These are phyloP conservation scores for Hydrozoanthus gracilis DNA, from an alignment of 92 coral and sea anemone genomes.

Conservation along the genomic window DNA sequence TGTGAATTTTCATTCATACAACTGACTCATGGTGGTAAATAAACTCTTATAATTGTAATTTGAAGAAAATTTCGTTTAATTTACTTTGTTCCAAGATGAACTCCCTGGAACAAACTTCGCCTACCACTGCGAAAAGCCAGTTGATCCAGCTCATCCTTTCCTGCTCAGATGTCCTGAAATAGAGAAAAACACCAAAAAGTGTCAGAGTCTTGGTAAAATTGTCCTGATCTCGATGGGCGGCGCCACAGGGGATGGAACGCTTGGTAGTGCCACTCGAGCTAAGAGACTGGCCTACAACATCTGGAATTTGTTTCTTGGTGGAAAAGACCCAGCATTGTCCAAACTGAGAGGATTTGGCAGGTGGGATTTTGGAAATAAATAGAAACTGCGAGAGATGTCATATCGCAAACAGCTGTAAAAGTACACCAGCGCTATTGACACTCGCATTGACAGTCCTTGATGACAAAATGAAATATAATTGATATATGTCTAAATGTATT, in stretches of 20 bases:
- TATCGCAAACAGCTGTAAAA: no score
- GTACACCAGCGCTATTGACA: no score
- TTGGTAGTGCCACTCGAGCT: slow-evolving; percentile 62
- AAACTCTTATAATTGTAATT: neutral
- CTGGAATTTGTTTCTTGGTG: slow-evolving; percentile 71
- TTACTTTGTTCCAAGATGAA: neutral
- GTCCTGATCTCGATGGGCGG: slow-evolving; percentile 88
- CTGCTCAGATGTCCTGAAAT: slow-evolving; percentile 80
- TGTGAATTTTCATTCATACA: no score
- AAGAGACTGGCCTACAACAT: slow-evolving; percentile 71
- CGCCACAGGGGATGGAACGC: slow-evolving; percentile 88
- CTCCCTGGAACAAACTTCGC: slow-evolving; percentile 85
- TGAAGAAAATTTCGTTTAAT: neutral
- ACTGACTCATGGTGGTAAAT: neutral
- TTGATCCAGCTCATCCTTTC: slow-evolving; percentile 72
- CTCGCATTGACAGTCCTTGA: no score
- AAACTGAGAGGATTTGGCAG: slow-evolving; percentile 79
- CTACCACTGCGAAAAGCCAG: slow-evolving; percentile 73
- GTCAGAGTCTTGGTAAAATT: slow-evolving; percentile 76
- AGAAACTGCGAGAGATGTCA: no score
- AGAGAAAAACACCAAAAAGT: slow-evolving; percentile 75
- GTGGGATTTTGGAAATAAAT: slow-evolving; percentile 39
- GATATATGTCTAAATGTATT: no score
- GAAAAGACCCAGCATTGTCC: slow-evolving; percentile 42
- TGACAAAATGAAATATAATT: no score